phyloP scores from a whole-genome alignment of 2,797 vertebrate species.

The Tamandua tetradactyla region DNA sequence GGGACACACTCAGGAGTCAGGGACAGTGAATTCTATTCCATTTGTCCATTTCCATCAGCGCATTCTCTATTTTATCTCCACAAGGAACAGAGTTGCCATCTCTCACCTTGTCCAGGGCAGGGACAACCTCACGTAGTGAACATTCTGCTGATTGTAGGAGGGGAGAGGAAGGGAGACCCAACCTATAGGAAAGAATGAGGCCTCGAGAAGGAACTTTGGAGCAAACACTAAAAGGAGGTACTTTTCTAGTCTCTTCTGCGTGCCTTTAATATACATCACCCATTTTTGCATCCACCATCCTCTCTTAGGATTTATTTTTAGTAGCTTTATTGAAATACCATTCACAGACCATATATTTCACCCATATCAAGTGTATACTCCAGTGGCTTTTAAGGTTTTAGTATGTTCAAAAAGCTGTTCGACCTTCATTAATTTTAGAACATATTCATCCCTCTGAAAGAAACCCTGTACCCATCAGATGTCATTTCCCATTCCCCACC shows the following conservation, averaged over 20 bases:
- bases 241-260: not conserved
- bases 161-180: not conserved
- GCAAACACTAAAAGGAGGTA: not conserved
- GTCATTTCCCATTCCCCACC: not conserved
- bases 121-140: not conserved
- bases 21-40: not conserved
- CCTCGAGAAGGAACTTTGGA: not conserved
- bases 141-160: not conserved
- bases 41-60: not conserved
- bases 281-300: not conserved
- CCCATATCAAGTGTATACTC: not conserved
- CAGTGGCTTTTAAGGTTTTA: not conserved
- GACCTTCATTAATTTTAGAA: not conserved
- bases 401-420: not conserved
- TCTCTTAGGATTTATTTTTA: not conserved
- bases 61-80: not conserved
- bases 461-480: not conserved
- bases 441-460: not conserved
- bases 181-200: not conserved
- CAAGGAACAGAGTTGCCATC: not conserved
- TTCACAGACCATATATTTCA: not conserved
- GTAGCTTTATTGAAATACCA: not conserved
- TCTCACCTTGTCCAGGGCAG: not conserved
- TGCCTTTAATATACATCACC: not conserved
- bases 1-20: not conserved